Base-by-base conservation (phyloP, 2,797 vertebrate species). In the Leuciscus waleckii region DNA sequence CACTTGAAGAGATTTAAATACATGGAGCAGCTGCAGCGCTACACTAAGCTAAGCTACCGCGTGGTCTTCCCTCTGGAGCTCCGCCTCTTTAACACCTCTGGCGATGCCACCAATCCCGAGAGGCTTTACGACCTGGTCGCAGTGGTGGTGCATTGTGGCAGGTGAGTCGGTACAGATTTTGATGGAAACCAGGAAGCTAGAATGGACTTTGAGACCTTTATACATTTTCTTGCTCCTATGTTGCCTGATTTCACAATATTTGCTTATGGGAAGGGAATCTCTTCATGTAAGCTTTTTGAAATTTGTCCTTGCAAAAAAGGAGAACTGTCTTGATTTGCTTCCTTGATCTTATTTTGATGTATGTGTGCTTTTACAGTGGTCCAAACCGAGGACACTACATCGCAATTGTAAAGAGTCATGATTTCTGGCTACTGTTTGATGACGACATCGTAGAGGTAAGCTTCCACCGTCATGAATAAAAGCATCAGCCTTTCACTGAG, bases 1-100 rank as follows among this genome's bases (percentile, higher is more conserved):
- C 97, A 97, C 87, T 95, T 97, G 58, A 97, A 97, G 92, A 93
- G 97, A 70, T 97, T 97, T 91, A 97, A 97, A 92, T 97, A 97
- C 68, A 97, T 97, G 97, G 97, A 97, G 73, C 96, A 97, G 80
- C 86, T 97, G n/a, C 97, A 97, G 89, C 95, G 97, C 87, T 97
- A 97, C 49, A 97, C 97, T 43, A 97, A 97, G 91, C 95, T 97
- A 56, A 97, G 96, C 1, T 97, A 97, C 67, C 95, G 97, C 0
- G 97, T 97, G 4, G 97, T 97, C 58, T 97, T 97, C 90, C 97
- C 97, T 1, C 92, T 97, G 92, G 97, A 97, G 89, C 90, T 97
- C 11, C 96, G 97, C 43, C 96, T 97, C 90, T 97, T 97, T 93
- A 97, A 97, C 94, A 97, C 97, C 0, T 97, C 97, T 2, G 95